Conservation (phyloP, 2,113 vertebrate species). For the Cynocephalus volans region DNA sequence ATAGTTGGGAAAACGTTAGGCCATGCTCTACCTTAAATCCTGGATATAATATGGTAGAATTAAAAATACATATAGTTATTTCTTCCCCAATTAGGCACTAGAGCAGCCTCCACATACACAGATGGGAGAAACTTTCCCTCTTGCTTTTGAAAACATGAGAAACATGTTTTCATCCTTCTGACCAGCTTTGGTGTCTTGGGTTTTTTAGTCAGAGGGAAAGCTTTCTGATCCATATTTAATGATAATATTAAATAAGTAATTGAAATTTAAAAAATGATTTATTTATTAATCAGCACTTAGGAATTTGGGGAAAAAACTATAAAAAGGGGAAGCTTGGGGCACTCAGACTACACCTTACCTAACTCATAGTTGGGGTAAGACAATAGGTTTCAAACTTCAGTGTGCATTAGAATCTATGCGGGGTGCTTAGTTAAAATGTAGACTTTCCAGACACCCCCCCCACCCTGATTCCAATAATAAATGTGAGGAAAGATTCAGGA, state of each 20-base stretch:
- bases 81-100: neutral
- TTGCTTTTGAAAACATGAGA: neutral
- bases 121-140: neutral
- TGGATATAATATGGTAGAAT: neutral
- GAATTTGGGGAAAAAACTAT: rapidly evolving
- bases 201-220: neutral
- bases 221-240: neutral
- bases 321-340: neutral
- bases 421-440: neutral
- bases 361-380: neutral
- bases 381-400: neutral
- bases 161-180: neutral
- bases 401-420: neutral
- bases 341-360: neutral
- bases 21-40: neutral
- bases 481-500: neutral
- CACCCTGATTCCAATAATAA: neutral
- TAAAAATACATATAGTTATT: neutral
- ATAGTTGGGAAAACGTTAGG: neutral
- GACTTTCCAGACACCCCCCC: neutral
- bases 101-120: neutral
- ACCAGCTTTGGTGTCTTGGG: neutral
- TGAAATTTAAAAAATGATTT: neutral
- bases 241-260: neutral
- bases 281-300: neutral